Percentiles rank a stretch among this genome's conserved stretches.
phyloP scores from a whole-genome alignment of 2,797 vertebrate species.

The Leptatherina wallacei region DNA sequence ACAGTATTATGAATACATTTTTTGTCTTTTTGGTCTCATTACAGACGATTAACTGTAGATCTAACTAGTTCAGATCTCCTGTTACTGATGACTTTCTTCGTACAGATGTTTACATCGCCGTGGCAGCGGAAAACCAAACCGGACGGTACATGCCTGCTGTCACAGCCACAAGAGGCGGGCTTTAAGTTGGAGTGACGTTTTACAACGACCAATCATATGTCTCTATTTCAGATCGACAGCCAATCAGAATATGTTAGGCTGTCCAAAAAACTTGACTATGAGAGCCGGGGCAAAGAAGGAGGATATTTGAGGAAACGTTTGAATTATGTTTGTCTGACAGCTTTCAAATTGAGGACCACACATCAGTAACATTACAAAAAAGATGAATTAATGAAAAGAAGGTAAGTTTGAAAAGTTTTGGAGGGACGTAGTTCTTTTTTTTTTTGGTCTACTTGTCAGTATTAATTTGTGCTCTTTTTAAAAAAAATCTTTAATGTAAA shows the following conservation, averaged over 20 bases:
- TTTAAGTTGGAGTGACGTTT: constrained; percentile 46
- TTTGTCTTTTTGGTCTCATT: not conserved
- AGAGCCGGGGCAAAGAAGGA: constrained; percentile 41
- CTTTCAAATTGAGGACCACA: not conserved
- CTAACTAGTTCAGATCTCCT: not conserved
- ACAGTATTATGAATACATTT: not conserved
- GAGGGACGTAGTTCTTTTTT: not conserved
- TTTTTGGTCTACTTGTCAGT: not conserved
- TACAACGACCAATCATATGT: constrained; percentile 54
- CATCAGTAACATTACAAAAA: not conserved
- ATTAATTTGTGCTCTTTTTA: constrained; percentile 1
- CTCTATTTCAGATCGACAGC: constrained; percentile 30
- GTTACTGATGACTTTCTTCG: not conserved
- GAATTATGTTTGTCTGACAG: constrained; percentile 14
- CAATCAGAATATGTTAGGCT: constrained; percentile 59
- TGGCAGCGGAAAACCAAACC: not conserved
- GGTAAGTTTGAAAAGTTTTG: constrained; percentile 51
- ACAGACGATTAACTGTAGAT: not conserved
- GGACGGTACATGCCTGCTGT: constrained; percentile 8
- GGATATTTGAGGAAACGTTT: constrained; percentile 29
- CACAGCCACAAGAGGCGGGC: constrained; percentile 33
- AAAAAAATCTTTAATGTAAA: not conserved
- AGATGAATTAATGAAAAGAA: constrained; percentile 1
- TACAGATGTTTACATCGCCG: constrained; percentile 19
- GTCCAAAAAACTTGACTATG: constrained; percentile 67